phyloP scores from a whole-genome alignment of 2,113 vertebrate species.

The Tupaia chinensis region DNA sequence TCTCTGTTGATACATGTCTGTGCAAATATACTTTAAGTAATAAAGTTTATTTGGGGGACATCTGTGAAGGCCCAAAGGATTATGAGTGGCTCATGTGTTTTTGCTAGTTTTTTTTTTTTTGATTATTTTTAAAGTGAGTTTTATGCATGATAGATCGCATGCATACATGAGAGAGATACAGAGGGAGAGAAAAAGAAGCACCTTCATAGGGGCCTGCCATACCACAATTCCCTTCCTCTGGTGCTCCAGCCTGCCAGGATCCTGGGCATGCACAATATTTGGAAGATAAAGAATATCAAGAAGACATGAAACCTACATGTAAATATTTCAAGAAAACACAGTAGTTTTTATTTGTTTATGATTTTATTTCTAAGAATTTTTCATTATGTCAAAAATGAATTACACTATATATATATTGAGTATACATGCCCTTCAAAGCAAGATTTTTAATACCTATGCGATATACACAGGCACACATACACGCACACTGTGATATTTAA shows the following conservation, averaged over 20 bases:
- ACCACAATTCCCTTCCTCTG: too few species aligned
- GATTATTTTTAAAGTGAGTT: conserved; percentile 6
- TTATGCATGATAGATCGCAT: too few species aligned
- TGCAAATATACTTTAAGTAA: background rate
- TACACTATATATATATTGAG: background rate
- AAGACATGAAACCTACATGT: background rate
- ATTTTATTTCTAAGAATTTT: background rate
- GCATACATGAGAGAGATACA: too few species aligned
- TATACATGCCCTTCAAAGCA: background rate
- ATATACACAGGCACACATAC: background rate
- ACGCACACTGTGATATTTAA: background rate
- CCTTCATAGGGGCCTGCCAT: too few species aligned
- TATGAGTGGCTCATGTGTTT: background rate
- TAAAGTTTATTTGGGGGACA: background rate
- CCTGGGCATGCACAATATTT: background rate
- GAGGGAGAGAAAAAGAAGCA: too few species aligned
- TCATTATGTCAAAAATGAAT: background rate
- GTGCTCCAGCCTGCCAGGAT: too few species aligned
- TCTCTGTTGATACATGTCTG: background rate
- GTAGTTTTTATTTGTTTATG: background rate
- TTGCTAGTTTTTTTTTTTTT: background rate
- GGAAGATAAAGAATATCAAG: background rate
- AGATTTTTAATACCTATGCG: background rate
- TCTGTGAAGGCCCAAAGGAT: background rate
- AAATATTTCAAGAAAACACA: background rate